A percentile compares a stretch with the other conserved stretches of the same genome.
phyloP scores from a whole-genome alignment of 2,888 invertebrate genomes.

The Rhyacophila evoluta region DNA sequence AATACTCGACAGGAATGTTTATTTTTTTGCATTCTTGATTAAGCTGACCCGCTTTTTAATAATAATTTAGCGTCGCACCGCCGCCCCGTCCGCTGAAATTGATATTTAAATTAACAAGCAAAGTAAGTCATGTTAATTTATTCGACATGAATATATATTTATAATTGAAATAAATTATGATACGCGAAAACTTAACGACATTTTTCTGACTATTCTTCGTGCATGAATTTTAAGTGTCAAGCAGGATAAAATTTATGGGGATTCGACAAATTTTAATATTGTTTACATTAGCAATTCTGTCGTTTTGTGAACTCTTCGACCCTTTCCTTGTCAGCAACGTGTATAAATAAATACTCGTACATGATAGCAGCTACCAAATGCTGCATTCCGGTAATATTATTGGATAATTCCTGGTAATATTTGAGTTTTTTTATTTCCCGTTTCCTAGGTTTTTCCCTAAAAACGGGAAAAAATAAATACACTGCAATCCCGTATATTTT shows the following conservation, averaged over 20 bases:
- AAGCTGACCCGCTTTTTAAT: slow-evolving; percentile 1
- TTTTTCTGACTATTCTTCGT: not conserved
- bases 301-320: no score
- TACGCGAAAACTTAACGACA: not conserved
- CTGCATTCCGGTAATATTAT: no score
- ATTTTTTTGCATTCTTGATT: not conserved
- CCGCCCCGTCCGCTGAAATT: not conserved
- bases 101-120: slow-evolving; percentile 9
- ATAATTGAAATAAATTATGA: slow-evolving; percentile 20
- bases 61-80: not conserved
- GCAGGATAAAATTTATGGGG: not conserved
- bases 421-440: no score
- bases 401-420: no score
- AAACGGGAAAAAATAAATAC: no score
- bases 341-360: no score
- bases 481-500: no score
- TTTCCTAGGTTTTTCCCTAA: no score
- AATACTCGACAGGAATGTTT: not conserved
- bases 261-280: no score
- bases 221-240: not conserved
- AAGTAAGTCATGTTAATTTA: slow-evolving; percentile 11
- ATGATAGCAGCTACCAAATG: no score
- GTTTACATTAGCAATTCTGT: no score
- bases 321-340: no score
- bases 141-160: not conserved